Evolutionary conservation across 2,888 invertebrate genomes (phyloP).

Genomic region (Eustalomyia histrio): DNA sequence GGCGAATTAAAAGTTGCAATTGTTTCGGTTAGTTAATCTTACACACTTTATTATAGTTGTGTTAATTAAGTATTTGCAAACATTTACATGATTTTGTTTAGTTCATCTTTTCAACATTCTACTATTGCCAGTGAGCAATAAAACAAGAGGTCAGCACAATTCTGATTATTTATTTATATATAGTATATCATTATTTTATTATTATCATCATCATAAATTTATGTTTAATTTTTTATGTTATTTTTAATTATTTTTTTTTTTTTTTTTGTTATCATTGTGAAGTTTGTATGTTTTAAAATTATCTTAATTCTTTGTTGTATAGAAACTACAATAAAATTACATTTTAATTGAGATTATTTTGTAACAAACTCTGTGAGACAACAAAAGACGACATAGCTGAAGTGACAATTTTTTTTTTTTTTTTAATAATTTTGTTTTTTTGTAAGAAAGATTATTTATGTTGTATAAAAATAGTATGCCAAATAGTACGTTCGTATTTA

Average conservation of each 20-base stretch:
- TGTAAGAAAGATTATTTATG: constrained; percentile 4
- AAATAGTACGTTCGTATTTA: not conserved
- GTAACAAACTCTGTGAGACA: constrained; percentile 29
- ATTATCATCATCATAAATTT: constrained; percentile 22
- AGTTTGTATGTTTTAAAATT: constrained; percentile 18
- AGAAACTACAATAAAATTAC: constrained; percentile 44
- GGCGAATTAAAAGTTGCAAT: not conserved
- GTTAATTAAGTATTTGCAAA: not conserved
- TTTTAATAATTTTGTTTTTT: not conserved
- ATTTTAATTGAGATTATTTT: constrained; percentile 34
- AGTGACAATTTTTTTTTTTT: not conserved
- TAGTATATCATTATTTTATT: constrained; percentile 22
- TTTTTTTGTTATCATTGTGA: constrained; percentile 34
- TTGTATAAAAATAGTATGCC: constrained; percentile 1
- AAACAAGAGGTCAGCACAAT: not conserved
- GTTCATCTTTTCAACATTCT: not conserved
- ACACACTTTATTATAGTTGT: not conserved
- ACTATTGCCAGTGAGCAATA: not conserved
- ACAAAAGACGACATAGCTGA: constrained; percentile 17
- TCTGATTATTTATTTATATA: constrained; percentile 15
- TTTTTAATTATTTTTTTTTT: too few species aligned
- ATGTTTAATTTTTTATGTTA: constrained; percentile 15
- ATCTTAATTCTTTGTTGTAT: constrained; percentile 13
- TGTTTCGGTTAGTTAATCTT: not conserved
- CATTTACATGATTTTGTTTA: too few species aligned